Evolutionary conservation across 2,113 vertebrate species (phyloP).

Genomic region (Raja brachyura): DNA sequence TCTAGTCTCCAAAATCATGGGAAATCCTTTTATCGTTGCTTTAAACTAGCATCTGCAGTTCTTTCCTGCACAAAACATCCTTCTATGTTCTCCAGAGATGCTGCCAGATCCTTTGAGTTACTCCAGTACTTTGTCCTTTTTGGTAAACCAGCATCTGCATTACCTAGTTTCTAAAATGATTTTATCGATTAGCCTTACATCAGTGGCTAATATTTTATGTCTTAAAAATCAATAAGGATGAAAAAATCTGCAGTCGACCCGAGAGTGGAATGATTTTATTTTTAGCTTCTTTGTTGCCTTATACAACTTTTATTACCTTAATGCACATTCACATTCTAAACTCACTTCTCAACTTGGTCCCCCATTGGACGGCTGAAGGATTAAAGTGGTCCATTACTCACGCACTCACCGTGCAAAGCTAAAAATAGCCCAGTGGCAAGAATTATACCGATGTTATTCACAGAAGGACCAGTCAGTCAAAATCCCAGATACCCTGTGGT

Average conservation of each 20-base stretch:
- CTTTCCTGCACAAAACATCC: too few relatives aligned
- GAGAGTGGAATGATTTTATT: not conserved
- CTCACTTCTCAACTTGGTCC: not conserved
- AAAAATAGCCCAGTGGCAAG: not conserved
- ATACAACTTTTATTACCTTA: not conserved
- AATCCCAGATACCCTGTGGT: not conserved
- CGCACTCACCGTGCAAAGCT: not conserved
- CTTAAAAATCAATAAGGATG: not conserved
- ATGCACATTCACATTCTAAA: not conserved
- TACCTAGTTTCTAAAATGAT: not conserved
- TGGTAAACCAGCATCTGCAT: too few relatives aligned
- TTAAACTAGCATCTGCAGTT: too few relatives aligned
- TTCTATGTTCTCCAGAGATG: too few relatives aligned
- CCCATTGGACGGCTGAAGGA: not conserved
- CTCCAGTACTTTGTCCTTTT: too few relatives aligned
- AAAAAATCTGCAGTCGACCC: not conserved
- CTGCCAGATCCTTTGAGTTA: too few relatives aligned
- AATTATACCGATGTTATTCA: not conserved
- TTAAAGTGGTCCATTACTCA: constrained; percentile 2
- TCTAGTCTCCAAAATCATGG: too few relatives aligned
- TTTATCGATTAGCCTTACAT: not conserved
- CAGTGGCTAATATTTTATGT: too few relatives aligned
- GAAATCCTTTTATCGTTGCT: too few relatives aligned
- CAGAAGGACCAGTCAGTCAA: constrained; percentile 30
- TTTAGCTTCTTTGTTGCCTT: not conserved